Base-by-base conservation (phyloP, 2,888 invertebrate genomes). In the Himalopsyche japonica region DNA sequence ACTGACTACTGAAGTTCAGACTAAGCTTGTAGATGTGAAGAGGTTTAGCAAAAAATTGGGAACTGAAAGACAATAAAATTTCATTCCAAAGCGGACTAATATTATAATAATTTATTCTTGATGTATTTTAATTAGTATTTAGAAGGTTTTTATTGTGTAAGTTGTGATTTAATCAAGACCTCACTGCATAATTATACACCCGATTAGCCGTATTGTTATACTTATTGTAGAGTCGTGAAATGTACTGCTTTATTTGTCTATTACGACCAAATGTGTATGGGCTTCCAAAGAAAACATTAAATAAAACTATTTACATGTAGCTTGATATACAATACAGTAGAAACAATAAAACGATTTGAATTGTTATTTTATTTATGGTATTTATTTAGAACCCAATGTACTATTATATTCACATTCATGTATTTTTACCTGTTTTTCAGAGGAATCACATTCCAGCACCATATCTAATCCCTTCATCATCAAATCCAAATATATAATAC, bases 11-110 rank as follows among this genome's bases (percentile, higher is more conserved):
- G 15, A 43, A 37, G 37, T 15, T 43, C 0, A 3, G 5, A 4
- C 1, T 1, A 37, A 37, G 37, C 8, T 37, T 10, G 8, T 37
- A 37, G 37, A 37, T 37, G 1, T 8, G 37, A 37, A 37, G 37
- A 37, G 37, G 8, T 10, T 37, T 37, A 37, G 8, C 7, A 15
- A 43, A 43, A 43, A 95, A 88, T 97, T 96, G 88, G 92, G 91
- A 88, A 94, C 96, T 34, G 95, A 95, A 89, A 95, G 93, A 90
- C 95, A 98, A 83, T 95, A 95, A 90, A 95, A 97, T 90, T 97
- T 98, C 0, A 98, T 98, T 57, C 98, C 97, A 97, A 90, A 47
- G 92, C 91, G 76, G 78, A 80, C 84, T 64, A 47, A 79, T 49
- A 86, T 32, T 76, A 37, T 49, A 80, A 80, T 27, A 80, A 47